Base-by-base conservation (phyloP, 2,888 invertebrate species). In the Leptopilina drosophilae region DNA sequence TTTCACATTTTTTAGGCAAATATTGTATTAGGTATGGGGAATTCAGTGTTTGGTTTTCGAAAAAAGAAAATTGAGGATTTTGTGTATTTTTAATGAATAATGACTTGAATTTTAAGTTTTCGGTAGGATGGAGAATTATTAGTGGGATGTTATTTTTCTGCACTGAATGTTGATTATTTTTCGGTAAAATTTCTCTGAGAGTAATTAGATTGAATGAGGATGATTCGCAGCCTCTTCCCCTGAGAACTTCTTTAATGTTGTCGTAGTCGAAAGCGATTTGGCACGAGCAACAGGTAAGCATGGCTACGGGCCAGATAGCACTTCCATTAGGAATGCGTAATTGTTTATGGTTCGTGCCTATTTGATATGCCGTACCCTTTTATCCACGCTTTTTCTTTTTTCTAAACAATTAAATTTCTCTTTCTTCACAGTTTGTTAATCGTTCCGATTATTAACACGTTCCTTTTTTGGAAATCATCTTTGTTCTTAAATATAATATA, bases 271-370 rank as follows among this genome's bases (percentile, higher is more conserved):
- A 82, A 83, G 80, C 83, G 81, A 76, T 82, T 79, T 73, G 73
- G 69, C 69, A 79, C 84, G 85, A 80, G 89, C 89, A 90, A 90
- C 89, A 90, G 89, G 89, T 90, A 90, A 87, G 85, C 82, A 83
- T 87, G 85, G 87, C 86, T 85, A 84, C 85, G 85, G 85, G 87
- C 87, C 87, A 87, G 85, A 82, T 84, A 85, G 87, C 83, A 85
- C 82, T 84, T 82, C 83, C 84, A 87, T 88, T 88, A 69, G n/a
- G 77, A 78, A 87, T 86, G 87, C 87, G 87, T 87, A 87, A 89
- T 88, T 88, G 86, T 82, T 83, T 82, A 78, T 83, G 78, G 65
- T 56, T 42, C 64, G 46, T 53, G 49, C 65, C 56, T 73, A 56
- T 26, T n/a, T 20, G 12, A 26, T 73, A 56, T 20, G 20, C 14